Percentiles rank a stretch among this genome's conserved stretches.
phyloP scores from a whole-genome alignment of 2,797 vertebrate species.

The Uromys caudimaculatus region DNA sequence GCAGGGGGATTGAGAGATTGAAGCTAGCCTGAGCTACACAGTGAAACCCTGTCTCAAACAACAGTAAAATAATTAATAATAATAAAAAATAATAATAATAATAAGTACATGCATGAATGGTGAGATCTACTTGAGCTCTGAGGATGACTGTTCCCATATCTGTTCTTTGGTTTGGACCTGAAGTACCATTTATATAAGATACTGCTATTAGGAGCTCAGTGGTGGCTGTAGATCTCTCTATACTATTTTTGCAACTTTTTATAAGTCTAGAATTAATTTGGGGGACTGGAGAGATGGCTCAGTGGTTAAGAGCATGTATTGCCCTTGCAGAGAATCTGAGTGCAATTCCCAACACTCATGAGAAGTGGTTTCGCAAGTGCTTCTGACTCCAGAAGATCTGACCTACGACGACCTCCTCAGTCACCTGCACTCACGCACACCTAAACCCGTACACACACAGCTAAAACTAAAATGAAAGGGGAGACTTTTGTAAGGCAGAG shows the following conservation, averaged over 20 bases:
- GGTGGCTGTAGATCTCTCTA: not conserved
- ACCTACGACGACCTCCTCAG: not conserved
- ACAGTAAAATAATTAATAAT: not conserved
- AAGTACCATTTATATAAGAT: not conserved
- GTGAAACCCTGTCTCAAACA: not conserved
- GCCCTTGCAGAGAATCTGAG: not conserved
- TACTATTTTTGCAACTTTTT: not conserved
- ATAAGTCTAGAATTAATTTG: not conserved
- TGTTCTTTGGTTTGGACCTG: not conserved
- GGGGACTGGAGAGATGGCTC: not conserved
- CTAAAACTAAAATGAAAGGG: not conserved
- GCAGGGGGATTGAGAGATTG: not conserved
- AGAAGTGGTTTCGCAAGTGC: not conserved
- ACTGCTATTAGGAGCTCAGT: not conserved
- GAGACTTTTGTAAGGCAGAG: not conserved
- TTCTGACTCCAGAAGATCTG: not conserved
- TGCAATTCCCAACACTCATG: not conserved
- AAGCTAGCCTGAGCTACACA: not conserved
- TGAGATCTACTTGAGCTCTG: not conserved
- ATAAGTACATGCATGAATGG: not conserved
- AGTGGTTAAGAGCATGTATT: not conserved
- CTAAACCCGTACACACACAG: not conserved
- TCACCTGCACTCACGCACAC: not conserved
- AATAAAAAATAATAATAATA: not conserved
- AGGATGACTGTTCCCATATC: not conserved